Conservation (phyloP, 2,113 vertebrate genomes). For the Equus przewalskii region DNA sequence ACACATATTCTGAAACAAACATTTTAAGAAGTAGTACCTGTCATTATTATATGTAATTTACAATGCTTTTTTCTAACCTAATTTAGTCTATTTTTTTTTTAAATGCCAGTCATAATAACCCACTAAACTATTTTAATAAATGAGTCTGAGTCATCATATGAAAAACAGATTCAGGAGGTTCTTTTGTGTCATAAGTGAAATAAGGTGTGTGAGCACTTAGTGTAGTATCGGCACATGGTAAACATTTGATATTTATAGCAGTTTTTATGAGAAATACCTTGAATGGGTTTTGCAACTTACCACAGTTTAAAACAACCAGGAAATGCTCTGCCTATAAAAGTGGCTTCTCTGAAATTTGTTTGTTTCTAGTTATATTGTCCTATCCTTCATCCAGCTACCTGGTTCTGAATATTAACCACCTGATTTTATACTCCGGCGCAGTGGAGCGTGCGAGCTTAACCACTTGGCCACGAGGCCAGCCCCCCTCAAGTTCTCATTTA, state of each 20-base stretch:
- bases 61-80: not conserved
- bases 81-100: not conserved
- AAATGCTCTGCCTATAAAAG: not conserved
- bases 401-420: not conserved
- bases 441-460: too few species aligned
- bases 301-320: not conserved
- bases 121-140: conserved; percentile 42
- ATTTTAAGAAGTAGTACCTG: conserved; percentile 1
- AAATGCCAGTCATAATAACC: not conserved
- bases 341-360: not conserved
- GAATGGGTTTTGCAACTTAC: not conserved
- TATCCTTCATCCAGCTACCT: not conserved
- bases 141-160: not conserved
- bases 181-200: conserved; percentile 60
- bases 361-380: not conserved
- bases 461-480: too few species aligned
- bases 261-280: conserved; percentile 27
- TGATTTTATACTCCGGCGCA: not conserved
- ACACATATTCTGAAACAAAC: not conserved
- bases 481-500: not conserved
- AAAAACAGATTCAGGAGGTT: conserved; percentile 50
- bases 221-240: not conserved
- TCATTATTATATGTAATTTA: not conserved
- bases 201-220: not conserved
- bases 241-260: conserved; percentile 19